Evolutionary conservation across 1,140 invertebrate species (phyloP).

Genomic region (Bombus sylvicola): DNA sequence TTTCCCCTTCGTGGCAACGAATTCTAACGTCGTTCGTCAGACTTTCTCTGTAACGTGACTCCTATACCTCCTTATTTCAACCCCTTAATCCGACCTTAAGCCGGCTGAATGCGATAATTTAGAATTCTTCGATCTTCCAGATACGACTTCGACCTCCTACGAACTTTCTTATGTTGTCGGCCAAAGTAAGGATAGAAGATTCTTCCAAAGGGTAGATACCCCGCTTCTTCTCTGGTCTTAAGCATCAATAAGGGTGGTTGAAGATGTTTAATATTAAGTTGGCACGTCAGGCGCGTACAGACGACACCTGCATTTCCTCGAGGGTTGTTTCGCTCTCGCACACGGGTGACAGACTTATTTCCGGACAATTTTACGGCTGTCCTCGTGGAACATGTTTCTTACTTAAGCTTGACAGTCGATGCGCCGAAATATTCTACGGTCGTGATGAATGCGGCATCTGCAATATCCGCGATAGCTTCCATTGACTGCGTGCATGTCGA

Average conservation of each 20-base stretch:
- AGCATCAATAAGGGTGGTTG: neutral
- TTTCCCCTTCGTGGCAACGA: neutral
- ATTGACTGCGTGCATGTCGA: neutral
- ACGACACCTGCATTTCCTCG: conserved; percentile 19
- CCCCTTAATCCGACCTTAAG: neutral
- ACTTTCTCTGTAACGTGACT: conserved; percentile 33
- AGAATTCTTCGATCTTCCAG: neutral
- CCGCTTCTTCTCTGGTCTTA: neutral
- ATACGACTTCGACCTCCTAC: neutral
- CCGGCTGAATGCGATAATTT: neutral
- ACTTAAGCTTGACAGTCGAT: neutral
- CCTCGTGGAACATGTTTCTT: conserved; percentile 9
- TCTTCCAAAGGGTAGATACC: neutral
- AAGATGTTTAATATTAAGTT: neutral
- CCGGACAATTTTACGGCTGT: neutral
- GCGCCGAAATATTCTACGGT: neutral
- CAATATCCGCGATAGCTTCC: conserved; percentile 7
- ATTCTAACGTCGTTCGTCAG: conserved; percentile 1
- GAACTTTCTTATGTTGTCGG: neutral
- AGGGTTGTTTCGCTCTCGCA: neutral
- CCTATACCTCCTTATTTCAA: neutral
- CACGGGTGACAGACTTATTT: conserved; percentile 4
- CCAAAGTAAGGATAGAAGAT: neutral
- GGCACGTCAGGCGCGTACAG: neutral
- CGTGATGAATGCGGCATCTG: neutral